phyloP scores from a whole-genome alignment of 2,888 invertebrate genomes.

The Reticulitermes lucifugus region DNA sequence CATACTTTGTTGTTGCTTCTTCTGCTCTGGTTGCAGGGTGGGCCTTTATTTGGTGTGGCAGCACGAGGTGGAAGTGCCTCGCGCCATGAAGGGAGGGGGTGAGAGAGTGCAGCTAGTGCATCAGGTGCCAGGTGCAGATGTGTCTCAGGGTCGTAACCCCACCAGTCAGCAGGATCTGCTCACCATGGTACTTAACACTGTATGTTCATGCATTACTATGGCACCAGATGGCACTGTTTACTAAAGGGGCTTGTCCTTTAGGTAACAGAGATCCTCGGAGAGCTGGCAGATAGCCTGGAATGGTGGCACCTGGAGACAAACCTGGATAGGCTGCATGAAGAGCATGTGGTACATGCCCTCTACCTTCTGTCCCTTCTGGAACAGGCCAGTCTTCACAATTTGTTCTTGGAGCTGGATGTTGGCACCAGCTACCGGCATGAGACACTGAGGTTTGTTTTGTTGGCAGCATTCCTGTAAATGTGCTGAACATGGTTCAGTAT shows the following conservation, averaged over 20 bases:
- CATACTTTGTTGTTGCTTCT: no score
- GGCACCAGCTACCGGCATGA: slow-evolving; percentile 82
- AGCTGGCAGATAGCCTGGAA: slow-evolving; percentile 60
- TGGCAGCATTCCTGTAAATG: slow-evolving; percentile 53
- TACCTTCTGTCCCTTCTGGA: slow-evolving; percentile 63
- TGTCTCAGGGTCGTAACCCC: slow-evolving; percentile 43
- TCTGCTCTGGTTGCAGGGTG: background rate
- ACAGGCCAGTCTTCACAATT: slow-evolving; percentile 59
- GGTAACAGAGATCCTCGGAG: slow-evolving; percentile 57
- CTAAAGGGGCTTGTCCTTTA: background rate
- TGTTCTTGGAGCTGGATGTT: slow-evolving; percentile 58
- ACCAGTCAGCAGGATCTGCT: slow-evolving; percentile 34
- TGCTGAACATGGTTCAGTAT: no score
- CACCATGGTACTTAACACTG: background rate
- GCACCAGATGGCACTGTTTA: background rate
- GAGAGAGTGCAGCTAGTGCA: background rate
- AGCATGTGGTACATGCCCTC: slow-evolving; percentile 57
- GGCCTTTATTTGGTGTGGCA: background rate
- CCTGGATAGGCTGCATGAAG: slow-evolving; percentile 59
- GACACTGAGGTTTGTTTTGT: slow-evolving; percentile 67
- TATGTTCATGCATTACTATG: no score
- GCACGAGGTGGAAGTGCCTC: background rate
- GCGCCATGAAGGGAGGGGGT: background rate
- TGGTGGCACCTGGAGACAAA: slow-evolving; percentile 60
- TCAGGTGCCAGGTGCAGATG: slow-evolving; percentile 20